Conservation (phyloP, 1,140 invertebrate species). For the Apis florea region DNA sequence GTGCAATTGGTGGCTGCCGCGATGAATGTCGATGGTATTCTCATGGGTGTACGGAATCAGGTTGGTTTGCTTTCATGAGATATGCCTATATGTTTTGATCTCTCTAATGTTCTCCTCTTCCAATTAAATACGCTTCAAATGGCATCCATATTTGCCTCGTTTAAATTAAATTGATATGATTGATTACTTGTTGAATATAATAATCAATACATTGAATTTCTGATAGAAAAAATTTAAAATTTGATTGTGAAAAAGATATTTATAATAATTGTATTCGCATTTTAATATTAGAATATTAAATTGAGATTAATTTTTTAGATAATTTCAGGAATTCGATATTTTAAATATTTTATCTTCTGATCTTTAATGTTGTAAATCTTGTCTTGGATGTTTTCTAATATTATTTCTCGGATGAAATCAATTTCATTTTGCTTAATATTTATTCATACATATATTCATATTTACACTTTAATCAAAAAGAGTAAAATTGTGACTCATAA, state of each 20-base stretch:
- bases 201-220: no score
- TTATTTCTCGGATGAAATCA: not conserved
- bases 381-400: not conserved
- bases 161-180: not conserved
- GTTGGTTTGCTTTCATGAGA: constrained; percentile 72
- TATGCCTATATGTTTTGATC: not conserved
- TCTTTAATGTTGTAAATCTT: no score
- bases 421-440: not conserved
- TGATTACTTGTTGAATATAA: not conserved
- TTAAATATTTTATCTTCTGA: not conserved
- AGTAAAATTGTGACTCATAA: not conserved
- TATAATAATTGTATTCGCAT: no score
- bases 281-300: no score
- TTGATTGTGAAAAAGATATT: no score
- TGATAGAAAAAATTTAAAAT: no score
- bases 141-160: not conserved
- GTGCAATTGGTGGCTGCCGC: constrained; percentile 89
- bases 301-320: no score
- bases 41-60: constrained; percentile 89
- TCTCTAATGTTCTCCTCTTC: not conserved
- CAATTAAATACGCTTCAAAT: not conserved
- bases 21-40: constrained; percentile 87
- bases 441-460: not conserved
- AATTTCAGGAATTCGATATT: no score
- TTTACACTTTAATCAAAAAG: not conserved